Base-by-base conservation (phyloP, 92 coral and sea anemone species). In the Paragorgia papillata region DNA sequence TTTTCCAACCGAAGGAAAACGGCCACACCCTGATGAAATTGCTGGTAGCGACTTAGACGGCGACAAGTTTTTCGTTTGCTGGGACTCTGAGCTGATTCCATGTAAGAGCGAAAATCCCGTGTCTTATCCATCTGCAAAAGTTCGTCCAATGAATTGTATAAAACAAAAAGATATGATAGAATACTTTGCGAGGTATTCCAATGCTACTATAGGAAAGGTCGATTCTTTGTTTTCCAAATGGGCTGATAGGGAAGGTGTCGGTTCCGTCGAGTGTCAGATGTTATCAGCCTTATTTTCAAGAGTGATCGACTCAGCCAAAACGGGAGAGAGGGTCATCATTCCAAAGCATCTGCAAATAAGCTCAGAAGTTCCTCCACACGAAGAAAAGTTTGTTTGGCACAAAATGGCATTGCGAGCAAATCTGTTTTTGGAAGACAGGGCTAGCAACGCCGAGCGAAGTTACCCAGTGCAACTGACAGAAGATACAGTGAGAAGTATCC, bases 21-120 rank as follows among this genome's bases (percentile, higher is more conserved):
- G 97, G 51, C 97, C 97, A 3, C 97, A 91, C 57, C 69, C 97
- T 3, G 97, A 91, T 67, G 97, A 91, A 75, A 91, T 91, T 30
- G 97, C 97, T 17, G 97, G 97, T 22, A 89, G 94, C 59, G 97
- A 91, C 75, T 85, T 91, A 2, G 97, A 91, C 57, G 97, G 97
- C 20, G 97, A 91, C 56, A 91, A 89, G 80, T 91, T 59, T 84
- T 91, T 91, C 80, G 88, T 91, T 27, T 84, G 91, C 63, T 91
- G 97, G 97, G 97, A 91, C 57, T 33, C 82, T 0, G 97, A 91
- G 18, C 86, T 91, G 7, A 79, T 91, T 35, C 97, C 97, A 1
- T 26, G 27, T 21, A 31, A 49, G 46, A 84, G 75, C 30, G 40
- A 39, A 29, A 68, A 62, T 35, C 94, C 97, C 17, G 85, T 81